These are phyloP conservation scores for Drosophila bipectinata DNA, from an alignment of 1,140 invertebrate genomes.

Conservation along the genomic window DNA sequence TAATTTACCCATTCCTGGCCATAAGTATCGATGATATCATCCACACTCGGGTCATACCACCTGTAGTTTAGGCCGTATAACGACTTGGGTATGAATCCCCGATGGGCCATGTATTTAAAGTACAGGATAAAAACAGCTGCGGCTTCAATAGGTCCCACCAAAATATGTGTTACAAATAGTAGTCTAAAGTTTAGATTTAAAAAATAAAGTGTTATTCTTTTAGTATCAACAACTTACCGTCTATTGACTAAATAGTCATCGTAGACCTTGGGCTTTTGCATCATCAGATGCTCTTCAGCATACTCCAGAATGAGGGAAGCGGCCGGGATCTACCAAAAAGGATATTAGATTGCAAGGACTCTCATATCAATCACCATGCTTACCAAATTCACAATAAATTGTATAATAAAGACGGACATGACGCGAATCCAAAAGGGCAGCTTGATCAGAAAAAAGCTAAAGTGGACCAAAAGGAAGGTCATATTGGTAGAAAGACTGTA, in stretches of 20 bases:
- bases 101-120: slow-evolving; percentile 42
- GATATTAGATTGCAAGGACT: background rate
- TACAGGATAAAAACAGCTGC: slow-evolving; percentile 40
- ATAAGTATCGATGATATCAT: slow-evolving; percentile 48
- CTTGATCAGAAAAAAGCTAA: background rate
- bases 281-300: slow-evolving; percentile 44
- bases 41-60: slow-evolving; percentile 31
- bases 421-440: slow-evolving; percentile 43
- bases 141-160: slow-evolving; percentile 52
- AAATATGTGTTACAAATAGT: slow-evolving; percentile 38
- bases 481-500: slow-evolving; percentile 41
- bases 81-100: slow-evolving; percentile 42
- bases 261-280: slow-evolving; percentile 39
- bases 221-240: slow-evolving; percentile 17
- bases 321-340: slow-evolving; percentile 34
- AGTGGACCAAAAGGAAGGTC: slow-evolving; percentile 4
- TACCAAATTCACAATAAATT: slow-evolving; percentile 48
- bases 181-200: slow-evolving; percentile 19
- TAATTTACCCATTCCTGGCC: slow-evolving; percentile 63
- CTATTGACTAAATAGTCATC: slow-evolving; percentile 51
- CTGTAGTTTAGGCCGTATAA: slow-evolving; percentile 6
- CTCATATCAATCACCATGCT: background rate
- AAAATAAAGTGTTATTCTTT: no score
- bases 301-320: slow-evolving; percentile 36
- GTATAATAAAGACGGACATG: slow-evolving; percentile 9